A percentile compares a stretch with the other conserved stretches of the same genome.
Conservation (phyloP, 2,797 vertebrate genomes). For the Pyrocephalus nanus region DNA sequence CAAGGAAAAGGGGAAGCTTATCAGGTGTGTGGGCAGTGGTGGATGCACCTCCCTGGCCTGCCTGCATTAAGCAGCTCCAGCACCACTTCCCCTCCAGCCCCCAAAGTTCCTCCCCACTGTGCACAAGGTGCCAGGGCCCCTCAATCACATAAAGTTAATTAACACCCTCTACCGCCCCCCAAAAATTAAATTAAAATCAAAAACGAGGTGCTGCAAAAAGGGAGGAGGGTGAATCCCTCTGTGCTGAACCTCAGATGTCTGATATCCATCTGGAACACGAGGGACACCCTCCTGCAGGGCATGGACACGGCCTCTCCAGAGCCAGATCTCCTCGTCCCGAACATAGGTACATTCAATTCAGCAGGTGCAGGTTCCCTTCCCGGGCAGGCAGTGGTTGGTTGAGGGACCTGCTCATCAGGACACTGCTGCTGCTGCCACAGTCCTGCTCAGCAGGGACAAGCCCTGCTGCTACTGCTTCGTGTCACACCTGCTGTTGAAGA, state of each 20-base stretch:
- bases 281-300: background rate
- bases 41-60: background rate
- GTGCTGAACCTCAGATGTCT: background rate
- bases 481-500: constrained; percentile 87
- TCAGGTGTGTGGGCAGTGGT: background rate
- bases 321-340: background rate
- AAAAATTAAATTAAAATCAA: constrained; percentile 9
- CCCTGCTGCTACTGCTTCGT: constrained; percentile 69
- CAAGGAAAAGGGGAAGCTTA: background rate
- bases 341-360: constrained; percentile 16
- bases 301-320: background rate
- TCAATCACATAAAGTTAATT: background rate
- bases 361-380: background rate
- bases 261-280: background rate
- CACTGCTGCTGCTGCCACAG: background rate
- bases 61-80: background rate
- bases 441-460: constrained; percentile 17
- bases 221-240: background rate
- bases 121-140: background rate
- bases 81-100: background rate
- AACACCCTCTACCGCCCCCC: background rate
- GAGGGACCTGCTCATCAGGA: constrained; percentile 15
- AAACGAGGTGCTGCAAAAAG: background rate
- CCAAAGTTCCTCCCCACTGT: background rate
- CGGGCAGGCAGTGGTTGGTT: background rate